Percentiles rank a stretch among this genome's conserved stretches.
These are phyloP conservation scores for Therioaphis trifolii DNA, from an alignment of 2,888 invertebrate species.

Conservation along the genomic window DNA sequence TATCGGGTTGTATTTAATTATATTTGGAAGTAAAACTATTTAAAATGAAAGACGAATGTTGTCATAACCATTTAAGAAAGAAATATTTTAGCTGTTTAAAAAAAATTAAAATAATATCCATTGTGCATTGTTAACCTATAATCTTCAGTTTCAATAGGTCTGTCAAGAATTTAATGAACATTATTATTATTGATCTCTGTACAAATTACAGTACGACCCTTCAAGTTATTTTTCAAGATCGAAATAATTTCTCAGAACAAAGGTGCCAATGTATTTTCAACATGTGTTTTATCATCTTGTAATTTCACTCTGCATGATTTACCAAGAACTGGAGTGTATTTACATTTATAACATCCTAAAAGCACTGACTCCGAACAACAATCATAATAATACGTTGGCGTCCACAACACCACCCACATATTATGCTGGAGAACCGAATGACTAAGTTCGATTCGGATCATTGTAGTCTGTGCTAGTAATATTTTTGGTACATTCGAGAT, in stretches of 20 bases:
- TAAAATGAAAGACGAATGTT: neutral
- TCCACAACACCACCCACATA: neutral
- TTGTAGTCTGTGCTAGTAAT: neutral
- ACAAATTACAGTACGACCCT: slow-evolving; percentile 32
- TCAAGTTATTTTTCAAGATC: slow-evolving; percentile 15
- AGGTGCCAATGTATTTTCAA: slow-evolving; percentile 20
- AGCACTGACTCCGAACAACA: neutral
- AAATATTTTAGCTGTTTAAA: neutral
- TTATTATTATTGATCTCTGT: slow-evolving; percentile 41
- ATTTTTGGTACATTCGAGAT: neutral
- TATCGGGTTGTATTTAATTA: neutral
- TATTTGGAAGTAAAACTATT: neutral
- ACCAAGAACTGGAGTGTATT: slow-evolving; percentile 15
- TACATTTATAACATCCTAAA: slow-evolving; percentile 12
- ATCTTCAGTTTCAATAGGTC: slow-evolving; percentile 22
- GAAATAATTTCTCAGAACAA: neutral
- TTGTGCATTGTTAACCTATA: slow-evolving; percentile 36
- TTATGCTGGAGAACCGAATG: neutral
- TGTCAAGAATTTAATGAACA: slow-evolving; percentile 18
- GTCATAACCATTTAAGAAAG: neutral
- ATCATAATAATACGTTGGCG: neutral
- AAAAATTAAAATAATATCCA: neutral
- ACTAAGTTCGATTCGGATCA: neutral
- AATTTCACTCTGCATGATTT: neutral
- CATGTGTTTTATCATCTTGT: slow-evolving; percentile 7